phyloP scores from a whole-genome alignment of 2,888 invertebrate species.

The Epistrophe eligans region DNA sequence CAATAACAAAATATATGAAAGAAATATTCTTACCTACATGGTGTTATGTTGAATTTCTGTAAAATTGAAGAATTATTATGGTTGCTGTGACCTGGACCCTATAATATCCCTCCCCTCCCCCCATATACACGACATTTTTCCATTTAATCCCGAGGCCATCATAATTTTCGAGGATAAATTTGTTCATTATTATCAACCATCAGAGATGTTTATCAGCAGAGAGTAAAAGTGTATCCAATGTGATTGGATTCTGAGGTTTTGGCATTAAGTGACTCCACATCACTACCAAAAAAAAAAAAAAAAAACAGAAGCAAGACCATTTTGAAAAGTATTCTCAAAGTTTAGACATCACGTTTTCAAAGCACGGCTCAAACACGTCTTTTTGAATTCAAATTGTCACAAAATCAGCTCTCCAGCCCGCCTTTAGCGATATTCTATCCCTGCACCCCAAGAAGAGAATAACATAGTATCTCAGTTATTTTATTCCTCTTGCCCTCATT shows the following conservation, averaged over 20 bases:
- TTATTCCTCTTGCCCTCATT: slow-evolving; percentile 14
- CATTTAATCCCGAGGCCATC: neutral
- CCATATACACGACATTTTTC: neutral
- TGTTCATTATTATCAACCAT: neutral
- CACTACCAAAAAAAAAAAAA: neutral
- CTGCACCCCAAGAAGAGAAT: neutral
- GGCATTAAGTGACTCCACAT: no score
- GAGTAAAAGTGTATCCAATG: neutral
- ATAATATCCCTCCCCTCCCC: no score
- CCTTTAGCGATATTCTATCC: neutral
- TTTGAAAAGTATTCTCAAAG: neutral
- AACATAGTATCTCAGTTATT: slow-evolving; percentile 23
- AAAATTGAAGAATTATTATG: neutral
- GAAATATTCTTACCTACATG: neutral
- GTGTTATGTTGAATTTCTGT: neutral
- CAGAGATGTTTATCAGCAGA: neutral
- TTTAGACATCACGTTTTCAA: slow-evolving; percentile 52
- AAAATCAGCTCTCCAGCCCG: slow-evolving; percentile 48
- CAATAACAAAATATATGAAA: slow-evolving; percentile 10
- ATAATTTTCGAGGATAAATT: neutral
- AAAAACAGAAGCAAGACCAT: neutral
- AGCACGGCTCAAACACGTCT: slow-evolving; percentile 53
- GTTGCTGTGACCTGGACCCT: neutral
- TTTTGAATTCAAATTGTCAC: slow-evolving; percentile 66
- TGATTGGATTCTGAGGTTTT: neutral